phyloP scores from a whole-genome alignment of 2,113 vertebrate genomes.

The Chinchilla lanigera region DNA sequence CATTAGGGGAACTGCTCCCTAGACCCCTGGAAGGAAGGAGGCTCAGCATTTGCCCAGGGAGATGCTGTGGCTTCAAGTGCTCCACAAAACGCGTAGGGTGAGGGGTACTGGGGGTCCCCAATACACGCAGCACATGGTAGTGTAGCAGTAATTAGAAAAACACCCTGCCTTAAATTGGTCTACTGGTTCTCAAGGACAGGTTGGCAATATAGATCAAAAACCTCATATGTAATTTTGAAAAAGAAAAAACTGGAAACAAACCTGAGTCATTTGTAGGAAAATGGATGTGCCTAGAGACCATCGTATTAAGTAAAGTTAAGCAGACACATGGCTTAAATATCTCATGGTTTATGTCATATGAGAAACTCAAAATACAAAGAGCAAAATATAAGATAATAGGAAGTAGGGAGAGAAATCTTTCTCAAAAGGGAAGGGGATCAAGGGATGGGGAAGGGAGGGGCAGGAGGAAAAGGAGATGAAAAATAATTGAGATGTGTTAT shows the following conservation, averaged over 20 bases:
- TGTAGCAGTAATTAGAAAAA: neutral
- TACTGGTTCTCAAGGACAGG: neutral
- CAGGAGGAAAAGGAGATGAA: neutral
- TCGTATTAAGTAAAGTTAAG: neutral
- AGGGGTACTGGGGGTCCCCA: neutral
- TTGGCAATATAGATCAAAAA: neutral
- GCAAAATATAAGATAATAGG: neutral
- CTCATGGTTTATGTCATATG: neutral
- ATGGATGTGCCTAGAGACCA: neutral
- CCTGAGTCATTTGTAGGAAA: neutral
- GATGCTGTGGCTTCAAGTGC: accelerated
- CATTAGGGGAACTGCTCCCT: neutral
- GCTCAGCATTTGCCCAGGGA: neutral
- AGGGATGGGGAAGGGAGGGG: neutral
- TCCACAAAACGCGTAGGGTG: accelerated
- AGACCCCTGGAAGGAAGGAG: neutral
- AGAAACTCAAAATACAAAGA: neutral
- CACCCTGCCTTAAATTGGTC: neutral
- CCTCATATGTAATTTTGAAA: neutral
- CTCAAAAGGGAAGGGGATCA: neutral
- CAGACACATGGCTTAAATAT: neutral
- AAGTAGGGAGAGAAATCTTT: neutral
- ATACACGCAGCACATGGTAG: neutral
- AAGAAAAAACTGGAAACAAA: neutral
- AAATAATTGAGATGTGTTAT: neutral